Percentiles rank a stretch among this genome's conserved stretches.
phyloP scores from a whole-genome alignment of 2,888 invertebrate species.

The Sesia bembeciformis region DNA sequence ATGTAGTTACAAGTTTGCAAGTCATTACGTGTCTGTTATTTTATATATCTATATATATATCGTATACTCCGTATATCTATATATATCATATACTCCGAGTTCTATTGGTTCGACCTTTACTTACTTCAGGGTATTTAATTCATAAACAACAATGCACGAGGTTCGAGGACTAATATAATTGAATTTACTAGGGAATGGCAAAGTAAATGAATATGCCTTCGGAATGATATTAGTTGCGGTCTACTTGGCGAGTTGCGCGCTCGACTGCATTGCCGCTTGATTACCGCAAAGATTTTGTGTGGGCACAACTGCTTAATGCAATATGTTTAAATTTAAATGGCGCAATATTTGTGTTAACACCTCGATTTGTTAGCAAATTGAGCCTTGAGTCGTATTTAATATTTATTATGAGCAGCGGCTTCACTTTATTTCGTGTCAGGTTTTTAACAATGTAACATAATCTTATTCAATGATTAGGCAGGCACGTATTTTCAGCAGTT shows the following conservation, averaged over 20 bases:
- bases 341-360: not conserved
- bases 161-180: not conserved
- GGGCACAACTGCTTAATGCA: conserved; percentile 1
- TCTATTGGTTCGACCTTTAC: too few species aligned
- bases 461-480: not conserved
- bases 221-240: conserved; percentile 21
- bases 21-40: too few species aligned
- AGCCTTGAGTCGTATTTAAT: not conserved
- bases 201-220: conserved; percentile 1
- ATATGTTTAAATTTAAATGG: not conserved
- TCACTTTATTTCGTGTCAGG: not conserved
- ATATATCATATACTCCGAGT: too few species aligned
- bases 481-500: conserved; percentile 2
- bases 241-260: conserved; percentile 26
- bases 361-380: not conserved
- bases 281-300: conserved; percentile 20
- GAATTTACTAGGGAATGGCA: not conserved
- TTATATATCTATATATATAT: too few species aligned
- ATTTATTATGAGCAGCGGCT: not conserved
- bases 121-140: too few species aligned
- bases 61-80: too few species aligned
- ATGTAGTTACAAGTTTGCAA: too few species aligned
- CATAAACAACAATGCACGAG: not conserved
- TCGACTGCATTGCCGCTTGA: conserved; percentile 25
- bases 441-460: not conserved